A percentile compares a stretch with the other conserved stretches of the same genome.
phyloP scores from a whole-genome alignment of 2,888 invertebrate species.

The Polia nebulosa region DNA sequence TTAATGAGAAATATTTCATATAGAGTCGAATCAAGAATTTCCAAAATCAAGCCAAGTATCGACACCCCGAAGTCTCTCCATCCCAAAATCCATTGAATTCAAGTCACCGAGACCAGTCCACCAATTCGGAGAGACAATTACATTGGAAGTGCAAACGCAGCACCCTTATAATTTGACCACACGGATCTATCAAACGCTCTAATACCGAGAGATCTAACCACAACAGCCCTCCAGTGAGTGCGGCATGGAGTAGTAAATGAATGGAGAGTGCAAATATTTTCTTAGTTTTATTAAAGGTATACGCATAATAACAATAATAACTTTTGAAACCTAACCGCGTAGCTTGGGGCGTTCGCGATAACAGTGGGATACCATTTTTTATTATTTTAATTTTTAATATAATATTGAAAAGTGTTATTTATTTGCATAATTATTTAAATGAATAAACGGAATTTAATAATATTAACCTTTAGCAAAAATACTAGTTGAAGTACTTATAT shows the following conservation, averaged over 20 bases:
- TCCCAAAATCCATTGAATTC: slow-evolving; percentile 2
- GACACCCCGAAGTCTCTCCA: not conserved
- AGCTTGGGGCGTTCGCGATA: no score
- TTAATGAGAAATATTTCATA: no score
- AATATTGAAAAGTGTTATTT: no score
- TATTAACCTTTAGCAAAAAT: no score
- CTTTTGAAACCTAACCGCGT: no score
- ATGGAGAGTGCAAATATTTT: slow-evolving; percentile 6
- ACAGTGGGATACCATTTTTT: no score
- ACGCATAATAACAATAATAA: not conserved
- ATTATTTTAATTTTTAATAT: no score
- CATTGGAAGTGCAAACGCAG: slow-evolving; percentile 40
- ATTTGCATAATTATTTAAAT: no score
- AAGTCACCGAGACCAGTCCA: slow-evolving; percentile 9
- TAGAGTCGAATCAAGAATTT: not conserved
- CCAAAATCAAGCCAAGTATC: not conserved
- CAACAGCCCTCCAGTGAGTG: slow-evolving; percentile 37
- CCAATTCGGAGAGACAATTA: slow-evolving; percentile 42
- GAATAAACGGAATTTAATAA: no score
- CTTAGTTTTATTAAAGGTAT: not conserved
- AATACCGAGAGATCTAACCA: slow-evolving; percentile 48
- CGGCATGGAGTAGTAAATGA: slow-evolving; percentile 3
- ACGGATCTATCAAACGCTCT: slow-evolving; percentile 33
- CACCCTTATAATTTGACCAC: slow-evolving; percentile 59
- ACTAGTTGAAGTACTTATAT: no score